These are phyloP conservation scores for Drosophila setosimentum DNA, from an alignment of 2,888 invertebrate species.

Conservation along the genomic window DNA sequence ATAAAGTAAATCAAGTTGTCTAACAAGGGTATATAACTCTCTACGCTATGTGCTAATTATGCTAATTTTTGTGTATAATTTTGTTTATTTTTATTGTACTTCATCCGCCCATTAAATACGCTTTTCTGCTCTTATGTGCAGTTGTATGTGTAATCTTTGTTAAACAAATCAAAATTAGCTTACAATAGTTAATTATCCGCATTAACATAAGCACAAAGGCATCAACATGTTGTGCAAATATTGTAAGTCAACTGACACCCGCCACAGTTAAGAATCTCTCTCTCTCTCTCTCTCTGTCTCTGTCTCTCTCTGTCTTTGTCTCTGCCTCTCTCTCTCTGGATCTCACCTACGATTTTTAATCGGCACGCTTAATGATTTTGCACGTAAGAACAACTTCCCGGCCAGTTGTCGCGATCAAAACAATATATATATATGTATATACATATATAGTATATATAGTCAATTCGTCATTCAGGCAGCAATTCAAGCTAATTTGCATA, in stretches of 20 bases:
- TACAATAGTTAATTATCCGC: conserved; percentile 64
- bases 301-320: background rate
- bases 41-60: conserved; percentile 64
- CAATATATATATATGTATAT: background rate
- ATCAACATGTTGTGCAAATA: background rate
- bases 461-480: background rate
- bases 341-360: conserved; percentile 53
- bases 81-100: conserved; percentile 45
- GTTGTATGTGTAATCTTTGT: conserved; percentile 22
- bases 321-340: conserved; percentile 1
- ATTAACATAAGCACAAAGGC: conserved; percentile 55
- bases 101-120: conserved; percentile 38
- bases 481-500: conserved; percentile 14
- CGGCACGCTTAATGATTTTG: conserved; percentile 67
- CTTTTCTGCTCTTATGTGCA: conserved; percentile 1
- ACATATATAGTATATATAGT: background rate
- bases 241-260: conserved; percentile 29
- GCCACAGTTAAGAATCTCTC: conserved; percentile 26
- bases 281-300: no score
- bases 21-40: conserved; percentile 24
- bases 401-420: conserved; percentile 5
- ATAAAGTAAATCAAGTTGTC: conserved; percentile 42
- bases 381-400: conserved; percentile 50
- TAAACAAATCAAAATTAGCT: conserved; percentile 62
- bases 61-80: conserved; percentile 70